Base-by-base conservation (phyloP, 2,797 vertebrate species). In the Neosilurus mollespiculum region DNA sequence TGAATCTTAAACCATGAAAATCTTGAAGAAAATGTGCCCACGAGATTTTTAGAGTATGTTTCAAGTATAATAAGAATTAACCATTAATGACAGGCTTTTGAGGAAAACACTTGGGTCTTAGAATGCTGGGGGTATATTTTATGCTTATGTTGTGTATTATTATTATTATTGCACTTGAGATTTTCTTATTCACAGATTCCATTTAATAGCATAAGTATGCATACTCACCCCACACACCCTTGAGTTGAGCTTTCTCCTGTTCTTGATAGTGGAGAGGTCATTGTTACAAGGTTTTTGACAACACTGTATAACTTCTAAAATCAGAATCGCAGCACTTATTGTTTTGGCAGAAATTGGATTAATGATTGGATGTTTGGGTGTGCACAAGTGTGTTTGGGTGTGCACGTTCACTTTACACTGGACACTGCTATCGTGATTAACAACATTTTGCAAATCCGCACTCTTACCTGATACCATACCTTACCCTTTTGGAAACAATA, bases 81-180 rank as follows among this genome's bases (percentile, higher is more conserved):
- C 10, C 34, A 26, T 80, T 11, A 73, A 9, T 81, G n/a, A 43
- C 58, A 73, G 80, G 80, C 80, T 64, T 81, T 43, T 81, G 80
- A 69, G 51, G 64, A 37, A 54, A 69, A 69, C 58, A 72, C 16
- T 81, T 67, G 43, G 24, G 53, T 51, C 78, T 54, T 80, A 30
- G 69, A 75, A 22, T 75, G 54, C 64, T 9, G 37, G 43, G 24
- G 4, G 37, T n/a, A n/a, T 78, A 82, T 75, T 75, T 73, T 53
- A 54, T 65, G 49, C 59, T 53, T 54, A 64, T 64, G 43, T 65
- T 81, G 59, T 62, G 30, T 56, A 24, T 43, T 51, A 26, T 78
- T 81, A 81, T 78, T 81, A 79, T 78, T 81, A 81, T 78, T 81
- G 81, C 83, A 84, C 80, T 83, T 83, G 6, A 54, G n/a, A 56